phyloP scores from a whole-genome alignment of 2,797 vertebrate species.

The Sternotherus odoratus region DNA sequence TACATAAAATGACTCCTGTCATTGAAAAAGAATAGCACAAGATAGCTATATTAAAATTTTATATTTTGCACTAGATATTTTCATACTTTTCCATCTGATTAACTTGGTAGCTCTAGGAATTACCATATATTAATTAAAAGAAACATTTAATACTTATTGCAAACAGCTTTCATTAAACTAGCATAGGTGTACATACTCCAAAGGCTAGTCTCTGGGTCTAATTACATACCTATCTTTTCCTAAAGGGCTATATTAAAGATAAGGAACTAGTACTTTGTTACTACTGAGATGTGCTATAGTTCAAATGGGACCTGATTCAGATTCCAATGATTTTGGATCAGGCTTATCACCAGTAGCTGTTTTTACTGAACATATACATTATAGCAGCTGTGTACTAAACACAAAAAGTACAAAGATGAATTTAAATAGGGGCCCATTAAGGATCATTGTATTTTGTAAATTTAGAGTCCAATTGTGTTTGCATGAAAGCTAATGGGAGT shows the following conservation, averaged over 20 bases:
- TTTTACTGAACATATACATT: not conserved
- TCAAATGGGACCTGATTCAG: not conserved
- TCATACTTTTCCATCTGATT: not conserved
- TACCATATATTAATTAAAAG: not conserved
- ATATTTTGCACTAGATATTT: not conserved
- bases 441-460: not conserved
- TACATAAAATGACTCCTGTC: not conserved
- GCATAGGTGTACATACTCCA: not conserved
- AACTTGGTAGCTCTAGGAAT: not conserved
- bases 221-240: not conserved
- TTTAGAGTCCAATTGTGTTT: not conserved
- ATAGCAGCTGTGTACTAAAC: not conserved
- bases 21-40: not conserved
- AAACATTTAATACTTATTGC: not conserved
- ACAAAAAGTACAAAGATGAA: not conserved
- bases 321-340: not conserved
- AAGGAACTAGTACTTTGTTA: not conserved
- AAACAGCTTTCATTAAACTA: not conserved
- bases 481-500: not conserved
- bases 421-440: not conserved
- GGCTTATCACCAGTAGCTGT: not conserved
- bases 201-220: not conserved
- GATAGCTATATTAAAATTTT: not conserved
- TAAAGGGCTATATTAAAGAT: not conserved
- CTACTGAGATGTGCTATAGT: not conserved